These are phyloP conservation scores for Luehdorfia chinensis DNA, from an alignment of 1,140 invertebrate genomes.

Conservation along the genomic window DNA sequence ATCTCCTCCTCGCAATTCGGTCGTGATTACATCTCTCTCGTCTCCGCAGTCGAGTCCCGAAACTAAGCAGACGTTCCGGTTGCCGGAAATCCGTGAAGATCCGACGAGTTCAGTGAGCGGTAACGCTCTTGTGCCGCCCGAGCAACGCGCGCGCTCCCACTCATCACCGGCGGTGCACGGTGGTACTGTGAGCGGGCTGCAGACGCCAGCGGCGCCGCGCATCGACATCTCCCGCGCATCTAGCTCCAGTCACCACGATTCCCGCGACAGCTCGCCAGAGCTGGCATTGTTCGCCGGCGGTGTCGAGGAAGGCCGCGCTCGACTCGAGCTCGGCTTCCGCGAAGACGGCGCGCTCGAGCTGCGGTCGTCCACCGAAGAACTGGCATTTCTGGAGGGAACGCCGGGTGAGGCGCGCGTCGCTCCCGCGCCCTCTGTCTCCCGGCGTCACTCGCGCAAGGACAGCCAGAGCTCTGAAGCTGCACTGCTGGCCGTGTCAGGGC, in stretches of 20 bases:
- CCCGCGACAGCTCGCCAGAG: slow-evolving; percentile 88
- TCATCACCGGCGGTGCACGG: slow-evolving; percentile 48
- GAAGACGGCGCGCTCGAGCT: slow-evolving; percentile 89
- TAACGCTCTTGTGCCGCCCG: slow-evolving; percentile 36
- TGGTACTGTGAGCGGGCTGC: slow-evolving; percentile 54
- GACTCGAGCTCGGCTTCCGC: slow-evolving; percentile 80
- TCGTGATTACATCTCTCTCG: not conserved
- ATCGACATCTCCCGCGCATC: slow-evolving; percentile 93
- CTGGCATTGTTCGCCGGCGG: slow-evolving; percentile 79
- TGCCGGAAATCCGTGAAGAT: slow-evolving; percentile 85
- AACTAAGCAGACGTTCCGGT: slow-evolving; percentile 77
- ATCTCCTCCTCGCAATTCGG: not conserved
- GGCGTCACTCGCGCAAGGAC: slow-evolving; percentile 83
- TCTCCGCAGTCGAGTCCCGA: slow-evolving; percentile 79
- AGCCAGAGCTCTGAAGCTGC: slow-evolving; percentile 87
- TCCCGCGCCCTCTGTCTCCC: slow-evolving; percentile 40
- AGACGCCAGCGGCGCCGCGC: slow-evolving; percentile 86
- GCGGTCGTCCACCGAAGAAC: slow-evolving; percentile 90
- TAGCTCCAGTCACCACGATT: slow-evolving; percentile 91
- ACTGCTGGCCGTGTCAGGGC: slow-evolving; percentile 87
- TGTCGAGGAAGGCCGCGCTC: slow-evolving; percentile 44
- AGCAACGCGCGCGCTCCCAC: slow-evolving; percentile 51
- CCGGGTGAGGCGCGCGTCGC: slow-evolving; percentile 37
- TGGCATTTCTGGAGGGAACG: slow-evolving; percentile 84
- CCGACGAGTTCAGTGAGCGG: slow-evolving; percentile 27